These are phyloP conservation scores for Sebastes wilsoni DNA, from an alignment of 2,797 vertebrate genomes.

Conservation along the genomic window DNA sequence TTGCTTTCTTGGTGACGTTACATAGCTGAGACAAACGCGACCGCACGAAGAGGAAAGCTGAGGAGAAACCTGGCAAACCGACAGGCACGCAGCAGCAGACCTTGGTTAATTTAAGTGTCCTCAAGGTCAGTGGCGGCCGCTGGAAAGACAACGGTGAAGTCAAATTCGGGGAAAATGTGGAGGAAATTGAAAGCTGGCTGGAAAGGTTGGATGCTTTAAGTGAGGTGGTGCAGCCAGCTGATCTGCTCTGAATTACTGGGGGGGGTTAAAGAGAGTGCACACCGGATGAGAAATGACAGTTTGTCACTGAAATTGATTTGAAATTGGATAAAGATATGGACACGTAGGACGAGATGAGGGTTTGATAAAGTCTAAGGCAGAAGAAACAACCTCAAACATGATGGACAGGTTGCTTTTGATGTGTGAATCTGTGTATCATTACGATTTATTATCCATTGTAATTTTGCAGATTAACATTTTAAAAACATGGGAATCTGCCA, in stretches of 20 bases:
- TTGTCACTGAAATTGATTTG: slow-evolving; percentile 24
- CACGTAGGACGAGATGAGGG: slow-evolving; percentile 1
- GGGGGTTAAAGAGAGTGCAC: background rate
- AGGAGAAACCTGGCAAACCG: slow-evolving; percentile 31
- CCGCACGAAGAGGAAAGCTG: slow-evolving; percentile 1
- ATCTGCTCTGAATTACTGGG: slow-evolving; percentile 34
- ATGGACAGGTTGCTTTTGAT: slow-evolving; percentile 22
- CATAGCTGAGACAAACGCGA: slow-evolving; percentile 1
- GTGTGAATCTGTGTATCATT: background rate
- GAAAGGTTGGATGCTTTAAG: slow-evolving; percentile 12
- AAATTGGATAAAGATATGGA: slow-evolving; percentile 17
- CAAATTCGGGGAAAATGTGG: slow-evolving; percentile 23
- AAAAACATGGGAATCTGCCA: slow-evolving; percentile 21
- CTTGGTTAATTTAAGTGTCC: slow-evolving; percentile 32
- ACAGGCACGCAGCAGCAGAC: slow-evolving; percentile 22
- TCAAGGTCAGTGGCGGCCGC: slow-evolving; percentile 14
- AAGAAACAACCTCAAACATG: background rate
- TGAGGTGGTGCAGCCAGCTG: slow-evolving; percentile 20
- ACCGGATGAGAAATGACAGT: slow-evolving; percentile 1
- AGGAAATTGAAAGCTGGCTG: slow-evolving; percentile 48
- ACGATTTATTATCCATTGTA: background rate
- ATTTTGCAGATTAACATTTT: background rate
- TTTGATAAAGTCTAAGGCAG: background rate
- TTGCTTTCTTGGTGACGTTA: slow-evolving; percentile 31
- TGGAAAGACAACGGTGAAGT: slow-evolving; percentile 12